A percentile compares a stretch with the other conserved stretches of the same genome.
Conservation (phyloP, 2,113 vertebrate genomes). For the Prunella fulvescens region DNA sequence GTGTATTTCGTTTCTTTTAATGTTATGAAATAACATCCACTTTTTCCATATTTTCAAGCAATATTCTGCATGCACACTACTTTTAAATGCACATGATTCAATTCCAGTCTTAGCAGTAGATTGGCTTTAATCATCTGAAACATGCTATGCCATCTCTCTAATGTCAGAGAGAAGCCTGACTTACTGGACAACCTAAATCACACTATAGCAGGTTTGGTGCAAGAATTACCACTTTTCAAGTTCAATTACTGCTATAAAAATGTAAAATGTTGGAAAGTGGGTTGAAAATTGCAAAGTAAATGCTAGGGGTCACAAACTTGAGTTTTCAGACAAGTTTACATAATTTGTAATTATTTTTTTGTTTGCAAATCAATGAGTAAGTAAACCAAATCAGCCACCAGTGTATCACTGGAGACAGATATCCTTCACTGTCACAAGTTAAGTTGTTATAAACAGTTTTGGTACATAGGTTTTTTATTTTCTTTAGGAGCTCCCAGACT, state of each 20-base stretch:
- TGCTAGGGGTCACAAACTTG: neutral
- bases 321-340: neutral
- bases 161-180: neutral
- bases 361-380: neutral
- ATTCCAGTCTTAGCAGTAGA: constrained; percentile 13
- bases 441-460: neutral
- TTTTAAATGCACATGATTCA: constrained; percentile 47
- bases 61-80: neutral
- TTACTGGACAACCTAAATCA: constrained; percentile 36
- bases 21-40: neutral
- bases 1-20: neutral
- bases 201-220: neutral
- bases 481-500: neutral
- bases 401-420: neutral
- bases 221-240: constrained; percentile 32
- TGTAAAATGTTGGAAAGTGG: neutral
- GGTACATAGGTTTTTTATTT: neutral
- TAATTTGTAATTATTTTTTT: neutral
- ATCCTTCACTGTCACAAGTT: neutral
- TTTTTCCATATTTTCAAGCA: constrained; percentile 24
- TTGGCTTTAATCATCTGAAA: constrained; percentile 63
- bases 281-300: neutral
- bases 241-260: constrained; percentile 18
- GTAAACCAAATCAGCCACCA: neutral
- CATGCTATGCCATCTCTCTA: constrained; percentile 14